Evolutionary conservation across 2,888 invertebrate species (phyloP).

Genomic region (Augochlorella aurata): DNA sequence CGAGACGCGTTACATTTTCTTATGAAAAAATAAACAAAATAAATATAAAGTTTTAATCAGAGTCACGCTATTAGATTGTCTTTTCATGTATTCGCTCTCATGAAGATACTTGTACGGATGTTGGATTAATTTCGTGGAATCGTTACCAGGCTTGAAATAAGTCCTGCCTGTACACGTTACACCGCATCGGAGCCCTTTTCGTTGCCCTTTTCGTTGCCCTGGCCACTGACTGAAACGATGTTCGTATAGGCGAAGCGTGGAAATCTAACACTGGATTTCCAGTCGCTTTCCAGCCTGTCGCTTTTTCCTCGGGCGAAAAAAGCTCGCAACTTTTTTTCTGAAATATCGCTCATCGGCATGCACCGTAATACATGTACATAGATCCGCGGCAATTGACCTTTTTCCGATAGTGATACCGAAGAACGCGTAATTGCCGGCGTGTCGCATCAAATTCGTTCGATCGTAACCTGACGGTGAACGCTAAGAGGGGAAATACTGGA

Average conservation of each 20-base stretch:
- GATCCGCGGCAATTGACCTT: not conserved
- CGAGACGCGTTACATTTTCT: no score
- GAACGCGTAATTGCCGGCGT: constrained; percentile 6
- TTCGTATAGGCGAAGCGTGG: not conserved
- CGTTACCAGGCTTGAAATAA: constrained; percentile 34
- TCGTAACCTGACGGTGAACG: no score
- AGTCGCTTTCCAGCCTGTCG: no score
- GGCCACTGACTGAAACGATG: constrained; percentile 1
- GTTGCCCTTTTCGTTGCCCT: not conserved
- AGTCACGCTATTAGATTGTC: not conserved
- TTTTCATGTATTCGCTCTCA: constrained; percentile 28
- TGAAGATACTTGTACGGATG: not conserved
- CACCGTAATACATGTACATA: not conserved
- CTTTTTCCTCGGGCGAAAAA: not conserved
- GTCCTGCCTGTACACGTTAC: constrained; percentile 26
- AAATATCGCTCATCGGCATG: not conserved
- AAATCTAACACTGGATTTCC: constrained; percentile 1
- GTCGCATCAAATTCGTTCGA: no score
- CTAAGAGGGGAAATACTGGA: no score
- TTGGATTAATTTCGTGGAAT: constrained; percentile 25
- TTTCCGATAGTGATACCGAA: not conserved
- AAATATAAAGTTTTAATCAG: no score
- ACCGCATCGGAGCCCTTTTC: constrained; percentile 9
- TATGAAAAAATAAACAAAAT: no score
- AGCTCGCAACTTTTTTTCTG: not conserved